Base-by-base conservation (phyloP, 2,888 invertebrate species). In the Andrena fulva region DNA sequence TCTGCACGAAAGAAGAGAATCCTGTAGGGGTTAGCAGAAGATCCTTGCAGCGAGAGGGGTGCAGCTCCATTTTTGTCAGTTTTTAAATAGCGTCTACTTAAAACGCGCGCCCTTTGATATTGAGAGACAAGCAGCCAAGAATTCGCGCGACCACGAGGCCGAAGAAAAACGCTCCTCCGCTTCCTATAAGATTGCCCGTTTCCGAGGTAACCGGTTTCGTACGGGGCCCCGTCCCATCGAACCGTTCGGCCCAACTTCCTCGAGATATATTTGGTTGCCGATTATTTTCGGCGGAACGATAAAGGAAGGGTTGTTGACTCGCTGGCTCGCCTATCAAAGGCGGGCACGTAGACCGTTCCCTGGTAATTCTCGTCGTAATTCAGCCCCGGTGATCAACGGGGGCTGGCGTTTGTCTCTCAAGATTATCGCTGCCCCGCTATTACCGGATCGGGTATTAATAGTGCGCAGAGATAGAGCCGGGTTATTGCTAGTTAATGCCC, bases 391-490 rank as follows among this genome's bases (percentile, higher is more conserved):
- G 70, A 78, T 81, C 74, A 60, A 74, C 42, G 54, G 74, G 33
- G 33, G 56, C 71, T 77, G 86, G 86, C 76, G 87, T 88, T 87
- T 88, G 85, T 89, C 87, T 85, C 77, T 84, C 87, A 82, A 89
- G 85, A 88, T 87, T 88, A 89, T 85, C 82, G 82, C 77, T 77
- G 56, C 80, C 24, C 73, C 70, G 74, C 85, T 87, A 86, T 87
- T 86, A 87, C 73, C 75, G 78, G 81, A 85, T 83, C 82, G 79
- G 72, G 83, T 86, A 88, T 89, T 89, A 89, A 89, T 88, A 88
- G 84, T 64, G 72, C 69, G 67, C 79, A 72, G 35, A 60, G 67
- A 74, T 81, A 85, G 54, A 63, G 59, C 66, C 50, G 71, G 71
- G 54, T 86, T 84, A 85, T 87, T 84, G 87, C 76, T 80, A 83